Evolutionary conservation across 2,113 vertebrate species (phyloP).

Genomic region (Toxotes chatareus): DNA sequence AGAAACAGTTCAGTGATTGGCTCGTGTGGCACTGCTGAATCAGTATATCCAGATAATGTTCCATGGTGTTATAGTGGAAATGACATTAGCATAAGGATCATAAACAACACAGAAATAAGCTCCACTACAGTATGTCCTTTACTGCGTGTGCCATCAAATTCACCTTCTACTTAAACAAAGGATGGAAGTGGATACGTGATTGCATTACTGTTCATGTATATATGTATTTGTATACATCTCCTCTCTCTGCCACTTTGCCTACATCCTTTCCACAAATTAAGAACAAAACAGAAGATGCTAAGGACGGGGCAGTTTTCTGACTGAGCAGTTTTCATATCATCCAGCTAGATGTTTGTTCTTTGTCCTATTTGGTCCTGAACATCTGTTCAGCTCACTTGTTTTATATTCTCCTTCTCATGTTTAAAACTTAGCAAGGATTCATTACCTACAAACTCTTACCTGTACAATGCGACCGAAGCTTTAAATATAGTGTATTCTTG

Average conservation of each 20-base stretch:
- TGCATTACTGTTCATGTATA: not conserved
- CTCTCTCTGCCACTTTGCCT: not conserved
- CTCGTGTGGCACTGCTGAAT: slow-evolving; percentile 68
- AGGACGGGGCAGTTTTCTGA: not conserved
- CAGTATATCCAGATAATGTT: slow-evolving; percentile 57
- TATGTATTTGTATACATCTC: not conserved
- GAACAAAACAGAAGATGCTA: slow-evolving; percentile 9
- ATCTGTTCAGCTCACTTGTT: slow-evolving; percentile 6
- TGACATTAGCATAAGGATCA: slow-evolving; percentile 61
- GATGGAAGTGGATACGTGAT: not conserved
- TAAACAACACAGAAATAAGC: slow-evolving; percentile 48
- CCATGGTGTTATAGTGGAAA: slow-evolving; percentile 53
- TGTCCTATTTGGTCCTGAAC: slow-evolving; percentile 15
- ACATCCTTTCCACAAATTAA: slow-evolving; percentile 14
- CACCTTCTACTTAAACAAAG: slow-evolving; percentile 15
- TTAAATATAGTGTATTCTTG: not conserved
- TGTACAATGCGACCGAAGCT: not conserved
- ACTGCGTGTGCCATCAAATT: slow-evolving; percentile 26
- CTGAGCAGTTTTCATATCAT: not conserved
- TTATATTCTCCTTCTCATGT: not conserved
- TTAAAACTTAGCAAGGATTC: not conserved
- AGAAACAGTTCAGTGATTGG: slow-evolving; percentile 50
- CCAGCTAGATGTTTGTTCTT: not conserved
- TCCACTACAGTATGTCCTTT: slow-evolving; percentile 12
- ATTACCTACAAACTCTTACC: not conserved